A percentile compares a stretch with the other conserved stretches of the same genome.
Evolutionary conservation across 2,113 vertebrate genomes (phyloP).

Genomic region (Procavia capensis): DNA sequence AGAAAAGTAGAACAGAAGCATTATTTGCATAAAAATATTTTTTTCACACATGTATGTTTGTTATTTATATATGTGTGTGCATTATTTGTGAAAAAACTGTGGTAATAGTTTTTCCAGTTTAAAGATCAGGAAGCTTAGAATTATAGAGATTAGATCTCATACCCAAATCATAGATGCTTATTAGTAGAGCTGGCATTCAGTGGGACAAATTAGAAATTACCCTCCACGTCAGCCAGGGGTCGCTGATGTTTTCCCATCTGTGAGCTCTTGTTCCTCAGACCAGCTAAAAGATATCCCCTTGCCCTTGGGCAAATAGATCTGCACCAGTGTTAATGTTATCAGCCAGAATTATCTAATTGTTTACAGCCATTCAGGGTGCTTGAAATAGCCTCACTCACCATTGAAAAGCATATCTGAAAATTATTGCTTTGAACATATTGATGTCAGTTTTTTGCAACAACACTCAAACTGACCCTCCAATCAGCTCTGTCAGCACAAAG

Average conservation of each 20-base stretch:
- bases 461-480: slow-evolving; percentile 61
- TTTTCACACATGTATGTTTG: too few species aligned
- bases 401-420: slow-evolving; percentile 26
- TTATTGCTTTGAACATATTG: slow-evolving; percentile 44
- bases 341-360: too few species aligned
- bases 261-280: not conserved
- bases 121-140: not conserved
- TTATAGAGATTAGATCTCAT: not conserved
- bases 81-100: not conserved
- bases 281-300: not conserved
- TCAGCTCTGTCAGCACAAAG: slow-evolving; percentile 66
- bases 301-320: not conserved
- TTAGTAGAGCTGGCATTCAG: accelerated
- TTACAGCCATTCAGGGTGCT: slow-evolving; percentile 35
- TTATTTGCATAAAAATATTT: not conserved
- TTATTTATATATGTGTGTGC: not conserved
- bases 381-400: slow-evolving; percentile 55
- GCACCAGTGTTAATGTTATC: too few species aligned
- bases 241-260: not conserved
- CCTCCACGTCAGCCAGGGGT: not conserved
- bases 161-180: too few species aligned
- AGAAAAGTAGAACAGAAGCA: too few species aligned
- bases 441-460: slow-evolving; percentile 2
- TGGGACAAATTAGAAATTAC: not conserved
- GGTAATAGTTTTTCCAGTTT: not conserved